These are phyloP conservation scores for Zapornia atra DNA, from an alignment of 2,113 vertebrate genomes.

Conservation along the genomic window DNA sequence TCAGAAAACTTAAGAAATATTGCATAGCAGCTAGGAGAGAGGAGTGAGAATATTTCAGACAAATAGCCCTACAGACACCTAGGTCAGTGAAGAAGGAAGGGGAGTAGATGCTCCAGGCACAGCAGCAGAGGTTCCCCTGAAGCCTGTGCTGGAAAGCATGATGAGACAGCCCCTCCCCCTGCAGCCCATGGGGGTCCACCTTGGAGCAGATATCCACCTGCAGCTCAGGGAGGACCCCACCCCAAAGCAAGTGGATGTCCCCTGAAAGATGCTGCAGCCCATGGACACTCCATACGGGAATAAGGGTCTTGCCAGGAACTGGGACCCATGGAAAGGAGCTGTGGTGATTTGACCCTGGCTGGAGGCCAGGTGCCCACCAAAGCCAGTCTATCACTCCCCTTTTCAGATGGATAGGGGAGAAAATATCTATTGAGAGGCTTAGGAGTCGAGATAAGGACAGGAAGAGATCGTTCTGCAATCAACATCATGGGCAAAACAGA, in stretches of 20 bases:
- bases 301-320: background rate
- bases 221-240: background rate
- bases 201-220: background rate
- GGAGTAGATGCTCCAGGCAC: rapidly evolving
- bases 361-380: no score
- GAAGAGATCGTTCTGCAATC: no score
- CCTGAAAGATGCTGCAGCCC: background rate
- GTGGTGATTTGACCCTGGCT: no score
- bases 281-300: rapidly evolving
- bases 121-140: background rate
- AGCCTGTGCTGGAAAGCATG: no score
- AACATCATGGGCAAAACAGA: no score
- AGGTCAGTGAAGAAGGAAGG: background rate
- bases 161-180: no score
- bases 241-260: background rate
- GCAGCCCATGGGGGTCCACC: no score
- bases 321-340: rapidly evolving
- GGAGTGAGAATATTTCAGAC: background rate
- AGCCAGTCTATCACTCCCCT: no score
- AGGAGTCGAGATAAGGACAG: no score
- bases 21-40: background rate
- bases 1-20: no score
- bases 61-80: background rate
- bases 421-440: no score
- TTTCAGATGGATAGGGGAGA: no score